phyloP scores from a whole-genome alignment of 92 coral and sea anemone species.

The Desmophyllum pertusum region DNA sequence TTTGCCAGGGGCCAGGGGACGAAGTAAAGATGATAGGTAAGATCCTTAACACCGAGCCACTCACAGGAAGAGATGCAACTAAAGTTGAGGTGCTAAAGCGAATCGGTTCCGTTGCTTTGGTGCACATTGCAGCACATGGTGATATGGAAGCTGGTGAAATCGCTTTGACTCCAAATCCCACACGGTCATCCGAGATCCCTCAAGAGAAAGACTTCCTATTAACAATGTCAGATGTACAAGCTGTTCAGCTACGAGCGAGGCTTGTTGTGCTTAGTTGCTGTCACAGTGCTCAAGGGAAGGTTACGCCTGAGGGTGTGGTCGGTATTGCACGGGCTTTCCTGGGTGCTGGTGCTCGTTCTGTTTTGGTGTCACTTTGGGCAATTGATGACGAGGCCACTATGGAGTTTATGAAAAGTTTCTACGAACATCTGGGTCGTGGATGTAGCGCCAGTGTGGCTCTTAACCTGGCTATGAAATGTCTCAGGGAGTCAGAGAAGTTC shows the following conservation, averaged over 20 bases:
- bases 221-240: too few species aligned
- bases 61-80: too few species aligned
- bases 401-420: conserved; percentile 3
- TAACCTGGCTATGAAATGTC: background rate
- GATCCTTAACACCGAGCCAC: too few species aligned
- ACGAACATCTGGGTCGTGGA: background rate
- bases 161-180: too few species aligned
- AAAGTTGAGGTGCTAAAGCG: too few species aligned
- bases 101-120: too few species aligned
- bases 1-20: too few species aligned
- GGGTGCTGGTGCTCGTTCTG: conserved; percentile 38
- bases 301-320: conserved; percentile 24
- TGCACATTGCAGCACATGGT: too few species aligned
- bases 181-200: too few species aligned
- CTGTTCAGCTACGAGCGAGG: conserved; percentile 14
- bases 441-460: background rate
- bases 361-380: conserved; percentile 34
- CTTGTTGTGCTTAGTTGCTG: conserved; percentile 28
- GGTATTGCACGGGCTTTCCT: conserved; percentile 37
- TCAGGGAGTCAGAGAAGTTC: background rate
- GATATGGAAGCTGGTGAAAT: too few species aligned
- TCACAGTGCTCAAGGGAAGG: conserved; percentile 22
- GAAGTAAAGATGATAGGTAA: too few species aligned
- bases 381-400: conserved; percentile 20
- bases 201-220: too few species aligned